Base-by-base conservation (phyloP, 2,888 invertebrate species). In the Sylvicola cinctus region DNA sequence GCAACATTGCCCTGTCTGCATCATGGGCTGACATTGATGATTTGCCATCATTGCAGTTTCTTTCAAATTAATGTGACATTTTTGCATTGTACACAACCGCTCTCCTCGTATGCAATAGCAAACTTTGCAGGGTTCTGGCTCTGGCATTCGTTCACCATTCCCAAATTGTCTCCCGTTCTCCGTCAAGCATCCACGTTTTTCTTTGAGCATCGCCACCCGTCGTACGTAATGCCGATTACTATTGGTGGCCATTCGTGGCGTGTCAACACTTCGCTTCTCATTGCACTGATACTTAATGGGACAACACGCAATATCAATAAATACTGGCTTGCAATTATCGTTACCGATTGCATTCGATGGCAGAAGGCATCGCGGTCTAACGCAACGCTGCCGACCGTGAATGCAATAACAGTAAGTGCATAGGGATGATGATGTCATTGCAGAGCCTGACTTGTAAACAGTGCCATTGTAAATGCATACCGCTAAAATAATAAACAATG, bases 361-460 rank as follows among this genome's bases (percentile, higher is more conserved):
- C 33, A 81, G 63, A 48, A 83, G 63, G 55, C 87, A 87, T 48
- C 72, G 70, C 1, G 85, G 85, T 40, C 72, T 67, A 35, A 85
- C 75, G 55, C 87, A 87, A 45, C 70, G 68, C 44, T 76, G 69
- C 34, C 61, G 61, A 4, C 79, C 80, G 13, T 31, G 25, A 44
- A 80, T 70, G 51, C 87, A 87, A 60, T 79, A 87, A 59, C 87
- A 87, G 55, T 80, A 79, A 55, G 83, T 77, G 59, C 87, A 87
- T n/a, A 74, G 66, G 39, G 70, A 68, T 13, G 70, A 68, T 4
- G 78, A 71, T 42, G 70, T 66, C 78, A 87, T 77, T 6, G 87
- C 85, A 4, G 85, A 85, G 16, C 55, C 49, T 29, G 50, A 49
- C 45, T 56, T 46, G 47, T 57, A 49, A 11, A 55, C 50, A 25